phyloP scores from a whole-genome alignment of 2,113 vertebrate species.

The Neotoma lepida region DNA sequence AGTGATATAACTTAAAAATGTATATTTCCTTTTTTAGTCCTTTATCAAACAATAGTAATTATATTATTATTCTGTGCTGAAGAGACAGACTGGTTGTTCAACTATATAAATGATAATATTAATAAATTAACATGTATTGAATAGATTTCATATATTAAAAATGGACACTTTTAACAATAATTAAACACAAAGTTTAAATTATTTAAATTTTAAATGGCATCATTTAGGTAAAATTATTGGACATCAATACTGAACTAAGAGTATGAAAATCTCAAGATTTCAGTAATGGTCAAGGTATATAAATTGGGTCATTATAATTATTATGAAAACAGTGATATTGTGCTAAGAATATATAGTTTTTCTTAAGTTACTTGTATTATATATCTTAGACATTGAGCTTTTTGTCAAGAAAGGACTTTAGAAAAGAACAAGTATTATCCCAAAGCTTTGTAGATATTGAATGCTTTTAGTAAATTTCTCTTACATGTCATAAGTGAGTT shows the following conservation, averaged over 20 bases:
- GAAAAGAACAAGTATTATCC: background rate
- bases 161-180: background rate
- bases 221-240: background rate
- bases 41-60: background rate
- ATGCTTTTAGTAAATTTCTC: background rate
- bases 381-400: background rate
- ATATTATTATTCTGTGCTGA: background rate
- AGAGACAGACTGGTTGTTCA: slow-evolving; percentile 13
- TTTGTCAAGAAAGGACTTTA: background rate
- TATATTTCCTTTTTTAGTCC: background rate
- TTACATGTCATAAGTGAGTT: background rate
- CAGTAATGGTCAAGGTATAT: background rate
- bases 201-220: slow-evolving; percentile 2
- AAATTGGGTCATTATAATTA: background rate
- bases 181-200: background rate
- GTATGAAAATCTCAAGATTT: background rate
- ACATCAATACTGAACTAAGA: background rate
- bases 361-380: background rate
- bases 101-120: background rate
- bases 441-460: background rate
- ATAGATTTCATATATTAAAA: slow-evolving; percentile 12
- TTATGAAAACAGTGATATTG: background rate
- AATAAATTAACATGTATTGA: background rate
- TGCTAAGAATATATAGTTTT: background rate
- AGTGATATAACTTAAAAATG: background rate